Conservation (phyloP, 2,797 vertebrate genomes). For the Euphonia xanthogaster region DNA sequence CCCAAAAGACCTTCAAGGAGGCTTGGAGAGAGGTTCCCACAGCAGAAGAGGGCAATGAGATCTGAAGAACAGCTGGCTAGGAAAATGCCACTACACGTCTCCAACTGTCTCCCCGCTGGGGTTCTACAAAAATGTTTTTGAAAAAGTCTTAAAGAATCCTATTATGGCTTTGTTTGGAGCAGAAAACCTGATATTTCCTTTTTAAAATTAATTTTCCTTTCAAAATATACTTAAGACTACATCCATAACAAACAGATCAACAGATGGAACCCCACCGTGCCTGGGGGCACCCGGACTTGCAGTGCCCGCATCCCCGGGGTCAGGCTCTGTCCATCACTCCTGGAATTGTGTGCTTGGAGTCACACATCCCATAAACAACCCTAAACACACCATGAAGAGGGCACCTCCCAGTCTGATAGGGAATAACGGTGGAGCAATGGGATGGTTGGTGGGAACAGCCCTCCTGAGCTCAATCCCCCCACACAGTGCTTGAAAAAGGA, state of each 20-base stretch:
- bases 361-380: neutral
- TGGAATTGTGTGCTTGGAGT: neutral
- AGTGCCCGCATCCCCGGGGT: neutral
- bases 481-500: neutral
- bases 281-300: neutral
- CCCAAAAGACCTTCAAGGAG: neutral
- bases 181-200: neutral
- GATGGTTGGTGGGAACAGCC: neutral
- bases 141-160: neutral
- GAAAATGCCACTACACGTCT: neutral
- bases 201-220: neutral
- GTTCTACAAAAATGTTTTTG: neutral
- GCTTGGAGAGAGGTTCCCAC: neutral
- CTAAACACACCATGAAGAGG: fast-evolving
- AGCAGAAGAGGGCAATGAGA: neutral
- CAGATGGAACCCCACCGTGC: fast-evolving
- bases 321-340: neutral
- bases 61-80: neutral
- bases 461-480: neutral
- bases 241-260: neutral
- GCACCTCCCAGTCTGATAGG: neutral
- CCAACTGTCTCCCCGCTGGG: neutral
- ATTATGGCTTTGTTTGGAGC: neutral
- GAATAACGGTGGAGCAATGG: fast-evolving
- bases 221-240: neutral